Conservation (phyloP, 2,797 vertebrate species). For the Epinephelus malabaricus region DNA sequence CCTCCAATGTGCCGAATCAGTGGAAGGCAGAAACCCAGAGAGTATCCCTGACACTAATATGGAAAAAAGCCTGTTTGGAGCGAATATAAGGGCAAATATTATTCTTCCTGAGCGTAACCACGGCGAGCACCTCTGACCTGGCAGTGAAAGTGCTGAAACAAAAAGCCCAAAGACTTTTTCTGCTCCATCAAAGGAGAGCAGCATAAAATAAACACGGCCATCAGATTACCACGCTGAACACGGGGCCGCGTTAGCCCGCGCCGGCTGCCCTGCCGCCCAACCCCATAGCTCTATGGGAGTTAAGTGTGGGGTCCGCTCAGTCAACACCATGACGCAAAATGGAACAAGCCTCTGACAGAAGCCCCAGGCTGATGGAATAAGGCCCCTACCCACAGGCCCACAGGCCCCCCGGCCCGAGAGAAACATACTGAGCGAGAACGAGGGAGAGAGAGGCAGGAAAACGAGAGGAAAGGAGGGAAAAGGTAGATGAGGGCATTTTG, state of each 20-base stretch:
- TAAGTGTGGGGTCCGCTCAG: constrained; percentile 90
- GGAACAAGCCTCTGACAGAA: constrained; percentile 91
- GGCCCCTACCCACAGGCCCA: constrained; percentile 86
- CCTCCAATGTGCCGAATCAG: constrained; percentile 81
- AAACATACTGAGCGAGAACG: constrained; percentile 70
- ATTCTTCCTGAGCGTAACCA: constrained; percentile 91
- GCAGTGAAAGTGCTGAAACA: constrained; percentile 88
- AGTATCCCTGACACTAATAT: constrained; percentile 89
- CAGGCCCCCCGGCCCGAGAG: constrained; percentile 81
- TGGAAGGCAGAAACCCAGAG: constrained; percentile 80
- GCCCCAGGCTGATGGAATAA: constrained; percentile 88
- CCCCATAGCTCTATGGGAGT: constrained; percentile 84
- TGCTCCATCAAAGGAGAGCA: constrained; percentile 88
- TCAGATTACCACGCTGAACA: constrained; percentile 90
- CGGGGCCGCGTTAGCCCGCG: constrained; percentile 81
- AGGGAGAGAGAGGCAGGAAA: constrained; percentile 59
- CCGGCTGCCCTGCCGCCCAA: constrained; percentile 80
- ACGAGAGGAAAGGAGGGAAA: constrained; percentile 68
- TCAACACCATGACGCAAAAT: constrained; percentile 92
- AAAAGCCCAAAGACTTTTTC: constrained; percentile 91
- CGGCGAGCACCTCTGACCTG: constrained; percentile 88
- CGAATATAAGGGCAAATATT: constrained; percentile 90
- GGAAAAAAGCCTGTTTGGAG: constrained; percentile 90
- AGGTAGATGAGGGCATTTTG: constrained; percentile 72
- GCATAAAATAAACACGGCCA: constrained; percentile 91